A percentile compares a stretch with the other conserved stretches of the same genome.
These are phyloP conservation scores for Daubentonia madagascariensis DNA, from an alignment of 2,113 vertebrate genomes.

Conservation along the genomic window DNA sequence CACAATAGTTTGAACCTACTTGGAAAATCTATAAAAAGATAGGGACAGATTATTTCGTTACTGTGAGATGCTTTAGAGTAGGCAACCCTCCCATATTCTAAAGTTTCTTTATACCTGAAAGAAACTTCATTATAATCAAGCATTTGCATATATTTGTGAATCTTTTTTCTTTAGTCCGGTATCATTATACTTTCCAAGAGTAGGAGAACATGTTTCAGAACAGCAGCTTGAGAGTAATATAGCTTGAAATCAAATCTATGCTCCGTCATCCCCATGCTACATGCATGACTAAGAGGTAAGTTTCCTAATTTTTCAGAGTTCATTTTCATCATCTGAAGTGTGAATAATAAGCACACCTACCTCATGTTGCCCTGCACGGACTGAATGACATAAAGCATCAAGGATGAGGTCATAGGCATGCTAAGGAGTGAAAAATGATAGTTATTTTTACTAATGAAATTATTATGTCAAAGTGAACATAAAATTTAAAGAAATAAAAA, in stretches of 20 bases:
- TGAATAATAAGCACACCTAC: neutral
- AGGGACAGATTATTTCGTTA: neutral
- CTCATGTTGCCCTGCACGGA: rapidly evolving
- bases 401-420: neutral
- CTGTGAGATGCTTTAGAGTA: neutral
- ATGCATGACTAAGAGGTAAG: neutral
- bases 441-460: neutral
- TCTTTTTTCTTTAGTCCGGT: neutral
- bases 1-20: neutral
- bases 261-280: neutral
- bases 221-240: neutral
- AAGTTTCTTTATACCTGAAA: neutral
- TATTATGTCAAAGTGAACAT: neutral
- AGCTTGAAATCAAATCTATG: neutral
- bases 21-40: neutral
- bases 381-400: neutral
- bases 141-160: neutral
- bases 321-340: neutral
- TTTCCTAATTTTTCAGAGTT: neutral
- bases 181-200: neutral
- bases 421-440: neutral
- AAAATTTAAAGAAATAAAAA: neutral
- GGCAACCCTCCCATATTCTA: neutral
- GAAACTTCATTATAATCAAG: neutral
- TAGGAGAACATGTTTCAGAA: neutral